These are phyloP conservation scores for Nasonia giraulti DNA, from an alignment of 1,140 invertebrate genomes.

Conservation along the genomic window DNA sequence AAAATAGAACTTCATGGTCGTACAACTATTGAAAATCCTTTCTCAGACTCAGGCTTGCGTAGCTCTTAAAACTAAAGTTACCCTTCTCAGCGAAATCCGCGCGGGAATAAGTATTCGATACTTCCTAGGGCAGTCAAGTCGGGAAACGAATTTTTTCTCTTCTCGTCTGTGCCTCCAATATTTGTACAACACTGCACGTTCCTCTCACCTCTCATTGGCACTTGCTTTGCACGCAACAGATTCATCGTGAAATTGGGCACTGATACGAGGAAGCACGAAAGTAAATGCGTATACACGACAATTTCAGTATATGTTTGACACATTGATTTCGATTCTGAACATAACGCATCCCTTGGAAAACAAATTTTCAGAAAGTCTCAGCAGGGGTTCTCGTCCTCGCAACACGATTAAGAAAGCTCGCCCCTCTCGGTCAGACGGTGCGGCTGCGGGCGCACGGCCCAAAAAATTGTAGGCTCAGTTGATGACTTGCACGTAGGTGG, in stretches of 20 bases:
- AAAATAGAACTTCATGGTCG: not conserved
- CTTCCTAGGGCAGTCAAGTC: not conserved
- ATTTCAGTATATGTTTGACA: no score
- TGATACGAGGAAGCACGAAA: not conserved
- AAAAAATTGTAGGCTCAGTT: constrained; percentile 50
- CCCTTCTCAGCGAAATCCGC: not conserved
- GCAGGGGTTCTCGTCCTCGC: no score
- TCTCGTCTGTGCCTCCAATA: not conserved
- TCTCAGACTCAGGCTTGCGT: not conserved
- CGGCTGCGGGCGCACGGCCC: no score
- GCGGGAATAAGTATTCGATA: no score
- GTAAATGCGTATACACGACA: not conserved
- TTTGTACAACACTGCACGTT: not conserved
- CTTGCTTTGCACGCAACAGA: not conserved
- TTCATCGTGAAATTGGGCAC: no score
- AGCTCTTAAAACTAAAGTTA: not conserved
- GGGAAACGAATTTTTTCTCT: not conserved
- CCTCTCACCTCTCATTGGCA: no score
- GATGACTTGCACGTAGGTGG: constrained; percentile 88
- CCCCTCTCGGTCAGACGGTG: not conserved
- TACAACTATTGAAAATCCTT: not conserved
- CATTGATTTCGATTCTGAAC: no score
- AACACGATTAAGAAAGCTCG: not conserved
- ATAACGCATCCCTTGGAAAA: no score
- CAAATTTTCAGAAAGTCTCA: no score